Conservation (phyloP, 2,888 invertebrate genomes). For the Amiota communis region DNA sequence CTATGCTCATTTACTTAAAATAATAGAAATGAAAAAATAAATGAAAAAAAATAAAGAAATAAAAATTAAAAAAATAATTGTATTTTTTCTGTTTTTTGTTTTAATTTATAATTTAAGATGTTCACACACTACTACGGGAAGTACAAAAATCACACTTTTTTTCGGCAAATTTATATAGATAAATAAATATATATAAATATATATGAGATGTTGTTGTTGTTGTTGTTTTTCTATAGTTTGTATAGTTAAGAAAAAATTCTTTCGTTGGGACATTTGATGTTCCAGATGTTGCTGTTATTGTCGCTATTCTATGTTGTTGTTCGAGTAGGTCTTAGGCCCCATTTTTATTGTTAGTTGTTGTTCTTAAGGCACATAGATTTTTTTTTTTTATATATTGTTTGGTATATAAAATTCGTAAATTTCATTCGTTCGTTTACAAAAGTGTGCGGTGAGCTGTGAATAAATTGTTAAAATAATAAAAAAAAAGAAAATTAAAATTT, state of each 20-base stretch:
- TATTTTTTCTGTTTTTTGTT: conserved; percentile 28
- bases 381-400: conserved; percentile 22
- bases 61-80: conserved; percentile 41
- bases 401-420: conserved; percentile 28
- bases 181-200: conserved; percentile 26
- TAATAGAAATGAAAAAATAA: conserved; percentile 43
- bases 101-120: background rate
- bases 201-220: no score
- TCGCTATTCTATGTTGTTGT: conserved; percentile 37
- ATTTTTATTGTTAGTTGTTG: conserved; percentile 12
- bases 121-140: conserved; percentile 14
- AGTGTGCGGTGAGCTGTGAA: conserved; percentile 64
- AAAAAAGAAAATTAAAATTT: conserved; percentile 12
- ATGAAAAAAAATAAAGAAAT: conserved; percentile 36
- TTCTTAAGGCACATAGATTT: background rate
- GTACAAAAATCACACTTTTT: conserved; percentile 19
- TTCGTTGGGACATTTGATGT: conserved; percentile 48
- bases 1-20: conserved; percentile 53
- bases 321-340: conserved; percentile 34
- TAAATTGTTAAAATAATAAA: conserved; percentile 23
- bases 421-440: conserved; percentile 64
- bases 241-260: conserved; percentile 64
- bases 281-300: conserved; percentile 19
- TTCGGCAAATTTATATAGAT: conserved; percentile 7
- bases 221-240: conserved; percentile 46